Evolutionary conservation across 2,888 invertebrate species (phyloP).

Genomic region (Emmelina monodactyla): DNA sequence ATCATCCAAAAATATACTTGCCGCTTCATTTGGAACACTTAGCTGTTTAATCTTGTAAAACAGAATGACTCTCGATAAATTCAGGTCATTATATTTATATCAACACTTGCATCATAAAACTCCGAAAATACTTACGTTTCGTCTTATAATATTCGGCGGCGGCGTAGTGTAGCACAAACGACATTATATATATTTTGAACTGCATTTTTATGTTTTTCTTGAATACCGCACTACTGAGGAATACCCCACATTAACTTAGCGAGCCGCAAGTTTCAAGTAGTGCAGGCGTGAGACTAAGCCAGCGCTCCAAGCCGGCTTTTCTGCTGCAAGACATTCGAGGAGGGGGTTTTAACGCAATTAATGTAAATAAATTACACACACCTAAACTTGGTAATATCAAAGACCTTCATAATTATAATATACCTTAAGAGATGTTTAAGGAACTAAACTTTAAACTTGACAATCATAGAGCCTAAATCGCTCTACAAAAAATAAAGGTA

Average conservation of each 20-base stretch:
- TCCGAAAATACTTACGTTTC: slow-evolving; percentile 48
- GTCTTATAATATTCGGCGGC: slow-evolving; percentile 46
- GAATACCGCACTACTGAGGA: background rate
- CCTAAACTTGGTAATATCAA: too few species aligned
- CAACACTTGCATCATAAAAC: slow-evolving; percentile 3
- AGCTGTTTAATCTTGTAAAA: too few species aligned
- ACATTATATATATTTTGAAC: slow-evolving; percentile 49
- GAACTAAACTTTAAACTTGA: too few species aligned
- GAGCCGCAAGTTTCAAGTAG: slow-evolving; percentile 18
- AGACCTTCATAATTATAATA: too few species aligned
- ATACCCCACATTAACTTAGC: background rate
- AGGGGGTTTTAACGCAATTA: slow-evolving; percentile 46
- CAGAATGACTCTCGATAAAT: too few species aligned
- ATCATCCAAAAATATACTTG: too few species aligned
- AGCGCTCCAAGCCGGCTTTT: slow-evolving; percentile 26
- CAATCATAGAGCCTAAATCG: too few species aligned
- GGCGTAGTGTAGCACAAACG: slow-evolving; percentile 37
- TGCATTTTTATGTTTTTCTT: slow-evolving; percentile 33
- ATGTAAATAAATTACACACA: slow-evolving; percentile 60
- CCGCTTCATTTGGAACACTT: too few species aligned
- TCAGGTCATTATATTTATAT: slow-evolving; percentile 15
- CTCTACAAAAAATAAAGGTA: background rate
- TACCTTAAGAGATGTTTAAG: too few species aligned
- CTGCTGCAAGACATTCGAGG: slow-evolving; percentile 29
- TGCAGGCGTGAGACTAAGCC: slow-evolving; percentile 42